Percentiles rank a stretch among this genome's conserved stretches.
Evolutionary conservation across 2,888 invertebrate genomes (phyloP).

Genomic region (Pterostichus madidus): DNA sequence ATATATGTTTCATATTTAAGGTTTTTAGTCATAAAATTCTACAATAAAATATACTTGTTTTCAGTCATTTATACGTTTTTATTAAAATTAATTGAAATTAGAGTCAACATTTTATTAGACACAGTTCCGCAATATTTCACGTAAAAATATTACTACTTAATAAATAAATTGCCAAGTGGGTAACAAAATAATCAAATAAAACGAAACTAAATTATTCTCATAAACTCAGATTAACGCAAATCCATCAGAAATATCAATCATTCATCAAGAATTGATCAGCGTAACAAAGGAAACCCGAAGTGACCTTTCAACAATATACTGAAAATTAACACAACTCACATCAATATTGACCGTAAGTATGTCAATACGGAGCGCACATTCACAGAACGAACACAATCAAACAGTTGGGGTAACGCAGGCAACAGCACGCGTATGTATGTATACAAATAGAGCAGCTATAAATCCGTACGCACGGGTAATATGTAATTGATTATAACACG

Average conservation of each 20-base stretch:
- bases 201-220: no score
- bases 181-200: no score
- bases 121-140: no score
- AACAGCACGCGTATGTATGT: neutral
- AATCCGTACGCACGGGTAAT: conserved; percentile 44
- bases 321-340: conserved; percentile 2
- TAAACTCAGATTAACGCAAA: neutral
- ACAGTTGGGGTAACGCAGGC: neutral
- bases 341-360: conserved; percentile 18
- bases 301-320: conserved; percentile 26
- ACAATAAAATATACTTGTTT: no score
- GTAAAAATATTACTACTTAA: no score
- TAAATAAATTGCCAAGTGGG: no score
- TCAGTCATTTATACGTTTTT: no score
- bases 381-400: conserved; percentile 4
- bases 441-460: conserved; percentile 36
- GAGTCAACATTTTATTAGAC: no score
- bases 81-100: no score
- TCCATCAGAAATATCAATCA: conserved; percentile 7
- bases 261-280: conserved; percentile 4
- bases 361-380: conserved; percentile 2
- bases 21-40: no score
- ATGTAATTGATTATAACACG: conserved; percentile 61
- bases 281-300: conserved; percentile 16
- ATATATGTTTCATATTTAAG: no score